Evolutionary conservation across 2,113 vertebrate genomes (phyloP), one percentile per base, ranked within the genome.

Genomic region (Tychaedon coryphoeus): DNA sequence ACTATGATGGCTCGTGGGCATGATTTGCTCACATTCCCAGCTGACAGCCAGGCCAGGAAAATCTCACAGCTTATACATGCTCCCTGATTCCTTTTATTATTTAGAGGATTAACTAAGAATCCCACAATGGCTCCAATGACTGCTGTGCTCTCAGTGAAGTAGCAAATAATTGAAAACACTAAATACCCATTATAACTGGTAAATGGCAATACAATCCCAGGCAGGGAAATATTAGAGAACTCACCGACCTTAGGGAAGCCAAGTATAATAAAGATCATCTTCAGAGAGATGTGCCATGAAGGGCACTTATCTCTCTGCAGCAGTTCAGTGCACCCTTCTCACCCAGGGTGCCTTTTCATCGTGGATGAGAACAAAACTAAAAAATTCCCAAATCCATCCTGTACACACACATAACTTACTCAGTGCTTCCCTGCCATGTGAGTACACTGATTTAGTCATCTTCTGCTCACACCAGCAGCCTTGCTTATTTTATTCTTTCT

Each of bases 11-110:
- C 86, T 83, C 10, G 4, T n/a, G 82, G 69, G 56, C 47, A 74
- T 20, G 80, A 93, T 83, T 77, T 88, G 91, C 83, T 84, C 65
- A 40, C 38, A 65, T 64, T 74, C 86, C 75, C 91, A 92, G 72
- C 69, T 81, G 88, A 86, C 79, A 95, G 48, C 60, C 83, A 86
- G 51, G 75, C 72, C 86, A 93, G 86, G 19, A 88, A 92, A 67
- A 84, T 29, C 67, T 77, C 60, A n/a, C 31, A 5, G 38, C 14
- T 90, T 65, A 36, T 47, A 48, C n/a, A 60, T 40, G 72, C 13
- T 90, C 31, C 85, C 69, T 61, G 65, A 72, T 67, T 69, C 60
- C 64, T 73, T 34, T 60, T 53, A 67, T 64, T 91, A 93, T 83
- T 82, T 58, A 73, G 74, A 40, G 72, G 70, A 70, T 91, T 89